Percentiles rank a stretch among this genome's conserved stretches.
phyloP scores from a whole-genome alignment of 2,888 invertebrate species.

The Nomada lathburiana region DNA sequence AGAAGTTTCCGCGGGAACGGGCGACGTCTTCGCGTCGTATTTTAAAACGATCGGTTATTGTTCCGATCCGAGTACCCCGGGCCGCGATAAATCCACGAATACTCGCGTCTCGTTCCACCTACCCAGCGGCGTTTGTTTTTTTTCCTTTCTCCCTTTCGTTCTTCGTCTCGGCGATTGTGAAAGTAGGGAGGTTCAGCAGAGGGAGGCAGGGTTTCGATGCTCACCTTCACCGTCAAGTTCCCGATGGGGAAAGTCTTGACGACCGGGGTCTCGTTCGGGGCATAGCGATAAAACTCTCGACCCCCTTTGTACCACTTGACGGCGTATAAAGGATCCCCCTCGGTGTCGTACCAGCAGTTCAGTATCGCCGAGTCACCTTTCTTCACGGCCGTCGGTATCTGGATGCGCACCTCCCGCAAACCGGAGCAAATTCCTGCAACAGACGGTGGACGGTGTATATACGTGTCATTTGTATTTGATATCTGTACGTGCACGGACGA shows the following conservation, averaged over 20 bases:
- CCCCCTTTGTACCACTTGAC: conserved; percentile 83
- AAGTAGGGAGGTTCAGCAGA: too few relatives aligned
- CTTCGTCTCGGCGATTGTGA: too few relatives aligned
- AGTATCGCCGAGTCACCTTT: conserved; percentile 81
- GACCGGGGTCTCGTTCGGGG: conserved; percentile 80
- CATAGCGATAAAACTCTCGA: conserved; percentile 82
- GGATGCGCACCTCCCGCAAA: conserved; percentile 81
- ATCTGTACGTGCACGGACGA: neutral
- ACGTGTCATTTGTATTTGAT: conserved; percentile 2
- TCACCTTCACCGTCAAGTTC: conserved; percentile 81
- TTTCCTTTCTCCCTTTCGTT: neutral
- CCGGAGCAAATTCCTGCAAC: conserved; percentile 81
- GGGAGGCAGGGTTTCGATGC: conserved; percentile 47
- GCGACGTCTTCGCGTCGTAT: conserved; percentile 35
- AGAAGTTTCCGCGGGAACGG: too few relatives aligned
- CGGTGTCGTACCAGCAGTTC: conserved; percentile 82
- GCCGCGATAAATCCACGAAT: conserved; percentile 63
- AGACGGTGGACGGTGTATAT: conserved; percentile 27
- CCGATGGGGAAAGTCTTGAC: conserved; percentile 81
- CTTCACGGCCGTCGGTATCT: conserved; percentile 82
- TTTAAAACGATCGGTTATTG: conserved; percentile 65
- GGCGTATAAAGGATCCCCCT: conserved; percentile 81
- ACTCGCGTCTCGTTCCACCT: conserved; percentile 5
- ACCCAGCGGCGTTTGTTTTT: conserved; percentile 28
- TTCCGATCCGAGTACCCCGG: conserved; percentile 59